Conservation (phyloP, 2,113 vertebrate species). For the Lamprologus ornatipinnis region DNA sequence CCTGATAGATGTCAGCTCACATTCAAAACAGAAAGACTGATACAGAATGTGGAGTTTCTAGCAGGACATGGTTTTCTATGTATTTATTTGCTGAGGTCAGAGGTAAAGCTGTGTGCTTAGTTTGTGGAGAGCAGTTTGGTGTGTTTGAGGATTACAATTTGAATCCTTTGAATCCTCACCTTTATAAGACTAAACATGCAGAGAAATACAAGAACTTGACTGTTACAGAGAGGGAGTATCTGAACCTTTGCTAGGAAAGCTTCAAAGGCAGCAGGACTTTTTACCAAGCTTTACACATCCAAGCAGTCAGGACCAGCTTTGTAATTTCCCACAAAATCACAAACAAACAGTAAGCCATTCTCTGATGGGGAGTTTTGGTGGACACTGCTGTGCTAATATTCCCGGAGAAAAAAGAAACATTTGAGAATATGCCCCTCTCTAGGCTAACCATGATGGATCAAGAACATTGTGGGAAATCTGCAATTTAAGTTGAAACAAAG, state of each 20-base stretch:
- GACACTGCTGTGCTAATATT: neutral
- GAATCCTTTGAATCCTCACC: neutral
- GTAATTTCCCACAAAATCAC: neutral
- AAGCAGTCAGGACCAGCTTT: neutral
- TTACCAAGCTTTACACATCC: neutral
- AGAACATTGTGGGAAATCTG: neutral
- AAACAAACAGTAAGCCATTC: neutral
- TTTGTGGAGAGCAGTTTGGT: neutral
- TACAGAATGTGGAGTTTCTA: neutral
- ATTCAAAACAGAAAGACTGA: neutral
- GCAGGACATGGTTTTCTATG: neutral
- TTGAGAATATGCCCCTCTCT: neutral
- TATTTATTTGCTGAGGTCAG: neutral
- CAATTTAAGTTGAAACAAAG: neutral
- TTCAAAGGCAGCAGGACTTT: neutral
- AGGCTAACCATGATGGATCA: neutral
- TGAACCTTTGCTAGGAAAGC: neutral
- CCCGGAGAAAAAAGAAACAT: neutral
- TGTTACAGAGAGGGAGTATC: neutral
- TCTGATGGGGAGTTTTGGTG: neutral
- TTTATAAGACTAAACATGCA: neutral
- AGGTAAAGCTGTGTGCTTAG: neutral
- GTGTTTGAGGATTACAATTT: neutral
- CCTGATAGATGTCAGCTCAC: neutral
- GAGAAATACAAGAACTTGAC: neutral